Percentiles rank a stretch among this genome's conserved stretches.
Evolutionary conservation across 2,113 vertebrate genomes (phyloP).

Genomic region (Oryzias javanicus): DNA sequence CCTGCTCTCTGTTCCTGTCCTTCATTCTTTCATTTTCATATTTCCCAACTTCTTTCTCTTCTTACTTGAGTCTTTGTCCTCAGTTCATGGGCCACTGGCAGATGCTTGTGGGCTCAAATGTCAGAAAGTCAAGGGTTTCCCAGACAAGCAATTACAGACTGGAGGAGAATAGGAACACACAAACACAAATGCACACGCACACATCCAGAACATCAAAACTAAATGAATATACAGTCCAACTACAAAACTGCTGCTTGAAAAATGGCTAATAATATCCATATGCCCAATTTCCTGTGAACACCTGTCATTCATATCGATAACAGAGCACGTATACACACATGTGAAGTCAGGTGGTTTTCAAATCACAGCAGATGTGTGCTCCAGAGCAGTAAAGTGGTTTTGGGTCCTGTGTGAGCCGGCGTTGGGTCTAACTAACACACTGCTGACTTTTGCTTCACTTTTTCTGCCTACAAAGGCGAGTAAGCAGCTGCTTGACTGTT

Average conservation of each 20-base stretch:
- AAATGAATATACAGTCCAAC: neutral
- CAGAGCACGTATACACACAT: slow-evolving; percentile 5
- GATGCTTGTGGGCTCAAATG: slow-evolving; percentile 47
- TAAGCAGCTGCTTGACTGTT: slow-evolving; percentile 29
- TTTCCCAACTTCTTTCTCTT: slow-evolving; percentile 18
- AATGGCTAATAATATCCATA: neutral
- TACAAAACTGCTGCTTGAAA: neutral
- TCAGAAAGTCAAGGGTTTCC: slow-evolving; percentile 61
- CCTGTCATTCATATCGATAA: slow-evolving; percentile 45
- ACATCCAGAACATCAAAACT: neutral
- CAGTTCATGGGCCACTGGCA: slow-evolving; percentile 24
- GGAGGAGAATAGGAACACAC: slow-evolving; percentile 21
- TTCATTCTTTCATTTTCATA: slow-evolving; percentile 15
- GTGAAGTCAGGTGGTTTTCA: slow-evolving; percentile 59
- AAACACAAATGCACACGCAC: slow-evolving; percentile 4
- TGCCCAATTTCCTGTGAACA: slow-evolving; percentile 39
- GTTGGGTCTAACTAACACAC: slow-evolving; percentile 63
- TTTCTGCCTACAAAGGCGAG: slow-evolving; percentile 56
- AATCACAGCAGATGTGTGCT: slow-evolving; percentile 53
- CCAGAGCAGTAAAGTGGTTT: slow-evolving; percentile 60
- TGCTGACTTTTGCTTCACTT: slow-evolving; percentile 52
- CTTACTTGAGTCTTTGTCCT: slow-evolving; percentile 19
- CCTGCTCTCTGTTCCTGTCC: slow-evolving; percentile 11
- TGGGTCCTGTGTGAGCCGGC: slow-evolving; percentile 40
- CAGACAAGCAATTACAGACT: slow-evolving; percentile 48